Evolutionary conservation across 1,140 invertebrate species (phyloP).

Genomic region (Bilobella aurantiaca): DNA sequence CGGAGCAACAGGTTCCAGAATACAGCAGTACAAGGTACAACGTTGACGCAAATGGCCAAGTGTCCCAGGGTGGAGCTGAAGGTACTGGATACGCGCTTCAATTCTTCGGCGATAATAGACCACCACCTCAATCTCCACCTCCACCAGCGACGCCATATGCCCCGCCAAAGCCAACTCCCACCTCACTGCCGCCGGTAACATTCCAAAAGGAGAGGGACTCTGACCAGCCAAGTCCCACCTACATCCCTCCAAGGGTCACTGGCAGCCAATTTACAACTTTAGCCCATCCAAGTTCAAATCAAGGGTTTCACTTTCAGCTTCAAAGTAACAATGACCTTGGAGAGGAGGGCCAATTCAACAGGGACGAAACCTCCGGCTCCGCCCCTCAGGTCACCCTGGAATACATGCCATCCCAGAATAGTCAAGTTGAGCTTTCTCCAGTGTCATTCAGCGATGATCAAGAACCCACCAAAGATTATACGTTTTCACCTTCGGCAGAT

Average conservation of each 20-base stretch:
- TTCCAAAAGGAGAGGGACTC: not conserved
- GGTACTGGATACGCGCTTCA: not conserved
- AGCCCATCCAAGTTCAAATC: too few species aligned
- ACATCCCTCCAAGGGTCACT: not conserved
- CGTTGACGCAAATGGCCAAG: not conserved
- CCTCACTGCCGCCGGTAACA: not conserved
- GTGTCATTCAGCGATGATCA: not conserved
- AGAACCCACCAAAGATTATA: not conserved
- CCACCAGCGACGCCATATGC: not conserved
- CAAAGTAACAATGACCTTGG: not conserved
- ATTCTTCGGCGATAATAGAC: not conserved
- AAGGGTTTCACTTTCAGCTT: not conserved
- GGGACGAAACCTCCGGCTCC: not conserved
- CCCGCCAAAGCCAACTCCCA: not conserved
- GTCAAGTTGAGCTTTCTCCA: not conserved
- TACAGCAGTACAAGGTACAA: not conserved
- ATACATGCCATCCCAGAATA: not conserved
- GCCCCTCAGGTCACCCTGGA: not conserved
- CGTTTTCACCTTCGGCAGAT: not conserved
- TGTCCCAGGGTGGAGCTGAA: not conserved
- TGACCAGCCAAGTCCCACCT: not conserved
- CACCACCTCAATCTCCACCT: not conserved
- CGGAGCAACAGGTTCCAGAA: not conserved
- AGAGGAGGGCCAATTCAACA: not conserved
- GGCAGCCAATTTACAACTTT: too few species aligned